Percentiles rank a stretch among this genome's conserved stretches.
These are phyloP conservation scores for Osmerus mordax DNA, from an alignment of 2,113 vertebrate species.

Conservation along the genomic window DNA sequence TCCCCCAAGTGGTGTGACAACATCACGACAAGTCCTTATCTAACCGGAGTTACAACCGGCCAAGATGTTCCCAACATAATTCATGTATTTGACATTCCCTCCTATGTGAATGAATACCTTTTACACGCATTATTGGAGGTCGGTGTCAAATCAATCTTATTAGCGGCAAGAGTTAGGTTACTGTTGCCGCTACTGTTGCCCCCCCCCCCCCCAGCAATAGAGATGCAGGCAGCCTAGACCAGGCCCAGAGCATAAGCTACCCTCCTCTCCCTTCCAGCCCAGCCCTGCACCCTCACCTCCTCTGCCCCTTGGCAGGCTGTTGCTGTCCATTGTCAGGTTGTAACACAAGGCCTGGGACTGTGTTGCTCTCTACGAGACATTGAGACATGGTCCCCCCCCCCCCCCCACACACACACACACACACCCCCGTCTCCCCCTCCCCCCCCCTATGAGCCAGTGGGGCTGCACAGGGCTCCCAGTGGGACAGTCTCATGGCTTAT, in stretches of 20 bases:
- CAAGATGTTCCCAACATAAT: no score
- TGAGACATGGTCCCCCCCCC: conserved; percentile 12
- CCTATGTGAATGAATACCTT: no score
- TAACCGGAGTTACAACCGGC: background rate
- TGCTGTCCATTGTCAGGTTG: conserved; percentile 41
- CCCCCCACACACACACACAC: background rate
- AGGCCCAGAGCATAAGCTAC: no score
- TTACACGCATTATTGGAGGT: no score
- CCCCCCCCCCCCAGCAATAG: background rate
- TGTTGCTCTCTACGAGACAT: conserved; percentile 23
- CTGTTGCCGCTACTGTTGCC: no score
- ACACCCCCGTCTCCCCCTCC: background rate
- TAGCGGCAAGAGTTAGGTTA: no score
- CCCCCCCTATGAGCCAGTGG: conserved; percentile 1
- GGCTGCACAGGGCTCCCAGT: conserved; percentile 37
- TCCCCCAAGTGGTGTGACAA: conserved; percentile 51
- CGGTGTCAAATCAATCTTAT: no score
- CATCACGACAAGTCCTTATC: background rate
- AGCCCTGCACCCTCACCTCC: background rate
- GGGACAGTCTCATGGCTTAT: conserved; percentile 26
- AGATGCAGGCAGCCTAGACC: no score
- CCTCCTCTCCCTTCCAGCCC: background rate
- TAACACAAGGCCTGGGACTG: conserved; percentile 38
- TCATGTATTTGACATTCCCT: no score
- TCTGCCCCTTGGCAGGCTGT: conserved; percentile 13